These are phyloP conservation scores for Oscheius sp. DNA, from an alignment of 2,888 invertebrate genomes.

Conservation along the genomic window DNA sequence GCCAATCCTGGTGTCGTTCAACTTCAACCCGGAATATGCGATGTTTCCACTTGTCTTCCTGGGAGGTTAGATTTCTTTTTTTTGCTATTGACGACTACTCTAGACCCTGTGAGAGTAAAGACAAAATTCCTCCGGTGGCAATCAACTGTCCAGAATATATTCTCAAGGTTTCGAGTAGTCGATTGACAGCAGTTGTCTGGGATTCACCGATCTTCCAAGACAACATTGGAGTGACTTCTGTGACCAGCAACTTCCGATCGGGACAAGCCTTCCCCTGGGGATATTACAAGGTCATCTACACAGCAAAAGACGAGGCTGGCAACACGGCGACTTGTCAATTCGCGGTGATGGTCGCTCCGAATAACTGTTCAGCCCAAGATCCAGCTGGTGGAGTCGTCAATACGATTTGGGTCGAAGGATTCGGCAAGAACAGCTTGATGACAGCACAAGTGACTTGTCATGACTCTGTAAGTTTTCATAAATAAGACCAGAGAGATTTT, in stretches of 20 bases:
- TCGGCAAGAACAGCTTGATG: neutral
- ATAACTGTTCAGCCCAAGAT: constrained; percentile 16
- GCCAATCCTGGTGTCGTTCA: constrained; percentile 9
- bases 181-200: constrained; percentile 14
- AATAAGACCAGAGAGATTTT: no score
- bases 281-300: constrained; percentile 37
- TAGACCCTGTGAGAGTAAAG: neutral
- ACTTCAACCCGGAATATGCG: constrained; percentile 28
- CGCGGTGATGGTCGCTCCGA: constrained; percentile 31
- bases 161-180: neutral
- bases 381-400: neutral
- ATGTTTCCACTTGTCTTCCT: constrained; percentile 20
- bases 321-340: constrained; percentile 42
- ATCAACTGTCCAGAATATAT: constrained; percentile 15
- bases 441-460: neutral
- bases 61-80: neutral
- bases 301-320: constrained; percentile 41
- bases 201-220: constrained; percentile 9
- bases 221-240: constrained; percentile 18
- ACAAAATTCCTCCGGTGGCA: constrained; percentile 29
- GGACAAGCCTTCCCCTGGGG: constrained; percentile 30
- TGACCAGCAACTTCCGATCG: constrained; percentile 25
- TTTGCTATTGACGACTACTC: neutral
- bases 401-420: neutral
- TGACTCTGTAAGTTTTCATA: no score